A percentile compares a stretch with the other conserved stretches of the same genome.
phyloP scores from a whole-genome alignment of 2,888 invertebrate species.

The Folsomia manolachei region DNA sequence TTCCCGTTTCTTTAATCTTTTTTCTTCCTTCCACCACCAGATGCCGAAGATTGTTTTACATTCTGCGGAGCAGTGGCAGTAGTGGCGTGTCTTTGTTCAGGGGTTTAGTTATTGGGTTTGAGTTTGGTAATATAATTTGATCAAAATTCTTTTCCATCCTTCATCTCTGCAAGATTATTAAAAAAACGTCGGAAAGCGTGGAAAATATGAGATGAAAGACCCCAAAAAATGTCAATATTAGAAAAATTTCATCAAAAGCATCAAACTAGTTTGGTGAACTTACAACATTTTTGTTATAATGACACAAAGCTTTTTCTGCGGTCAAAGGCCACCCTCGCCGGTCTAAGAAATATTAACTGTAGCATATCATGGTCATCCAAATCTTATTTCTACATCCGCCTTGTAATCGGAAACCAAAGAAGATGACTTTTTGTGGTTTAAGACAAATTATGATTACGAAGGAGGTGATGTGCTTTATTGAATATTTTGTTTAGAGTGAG shows the following conservation, averaged over 20 bases:
- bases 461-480: neutral
- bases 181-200: neutral
- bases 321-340: neutral
- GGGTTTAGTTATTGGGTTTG: neutral
- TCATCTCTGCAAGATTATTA: neutral
- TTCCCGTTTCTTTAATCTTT: neutral
- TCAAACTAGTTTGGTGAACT: neutral
- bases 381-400: neutral
- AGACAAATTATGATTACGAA: neutral
- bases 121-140: neutral
- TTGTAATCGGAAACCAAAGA: neutral
- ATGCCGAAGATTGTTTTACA: conserved; percentile 1
- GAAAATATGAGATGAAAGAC: neutral
- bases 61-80: neutral
- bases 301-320: too few relatives aligned
- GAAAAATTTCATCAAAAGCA: neutral
- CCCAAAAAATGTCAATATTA: neutral
- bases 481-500: neutral
- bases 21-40: too few relatives aligned
- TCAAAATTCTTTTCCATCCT: conserved; percentile 4
- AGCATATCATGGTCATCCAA: too few relatives aligned
- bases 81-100: neutral
- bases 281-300: too few relatives aligned
- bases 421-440: conserved; percentile 20
- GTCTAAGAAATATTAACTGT: neutral